Evolutionary conservation across 1,140 invertebrate species (phyloP).

Genomic region (Apolygus lucorum): DNA sequence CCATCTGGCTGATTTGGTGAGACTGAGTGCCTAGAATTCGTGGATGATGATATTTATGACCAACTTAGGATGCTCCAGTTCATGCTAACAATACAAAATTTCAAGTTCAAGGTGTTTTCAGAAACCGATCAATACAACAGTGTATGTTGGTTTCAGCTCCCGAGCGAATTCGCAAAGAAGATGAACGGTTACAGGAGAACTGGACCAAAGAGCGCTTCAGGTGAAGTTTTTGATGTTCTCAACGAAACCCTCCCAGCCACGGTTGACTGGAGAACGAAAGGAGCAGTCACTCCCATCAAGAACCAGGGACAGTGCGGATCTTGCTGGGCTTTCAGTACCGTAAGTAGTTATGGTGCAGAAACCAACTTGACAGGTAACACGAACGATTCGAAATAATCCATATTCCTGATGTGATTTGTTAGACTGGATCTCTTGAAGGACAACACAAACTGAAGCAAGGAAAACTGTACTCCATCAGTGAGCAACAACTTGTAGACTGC

Average conservation of each 20-base stretch:
- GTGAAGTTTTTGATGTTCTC: neutral
- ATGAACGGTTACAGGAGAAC: conserved; percentile 6
- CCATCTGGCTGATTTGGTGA: conserved; percentile 76
- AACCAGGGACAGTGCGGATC: conserved; percentile 77
- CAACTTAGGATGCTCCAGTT: too few species aligned
- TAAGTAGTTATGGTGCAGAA: conserved; percentile 38
- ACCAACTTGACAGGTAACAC: too few species aligned
- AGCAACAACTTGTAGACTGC: conserved; percentile 96
- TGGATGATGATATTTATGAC: too few species aligned
- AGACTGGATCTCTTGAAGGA: conserved; percentile 91
- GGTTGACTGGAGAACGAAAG: conserved; percentile 73
- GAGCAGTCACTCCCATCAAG: conserved; percentile 84
- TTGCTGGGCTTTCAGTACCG: conserved; percentile 57
- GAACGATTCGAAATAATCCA: too few species aligned
- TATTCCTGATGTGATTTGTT: conserved; percentile 36
- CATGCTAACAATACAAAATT: too few species aligned
- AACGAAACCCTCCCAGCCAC: neutral
- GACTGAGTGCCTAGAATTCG: too few species aligned
- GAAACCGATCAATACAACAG: too few species aligned
- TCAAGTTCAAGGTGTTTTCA: too few species aligned
- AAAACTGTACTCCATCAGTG: conserved; percentile 79
- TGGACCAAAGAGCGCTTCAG: neutral
- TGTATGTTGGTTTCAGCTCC: too few species aligned
- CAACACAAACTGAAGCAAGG: conserved; percentile 83
- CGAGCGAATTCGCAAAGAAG: neutral